A percentile compares a stretch with the other conserved stretches of the same genome.
These are phyloP conservation scores for Pteronotus mesoamericanus DNA, from an alignment of 2,797 vertebrate species.

Conservation along the genomic window DNA sequence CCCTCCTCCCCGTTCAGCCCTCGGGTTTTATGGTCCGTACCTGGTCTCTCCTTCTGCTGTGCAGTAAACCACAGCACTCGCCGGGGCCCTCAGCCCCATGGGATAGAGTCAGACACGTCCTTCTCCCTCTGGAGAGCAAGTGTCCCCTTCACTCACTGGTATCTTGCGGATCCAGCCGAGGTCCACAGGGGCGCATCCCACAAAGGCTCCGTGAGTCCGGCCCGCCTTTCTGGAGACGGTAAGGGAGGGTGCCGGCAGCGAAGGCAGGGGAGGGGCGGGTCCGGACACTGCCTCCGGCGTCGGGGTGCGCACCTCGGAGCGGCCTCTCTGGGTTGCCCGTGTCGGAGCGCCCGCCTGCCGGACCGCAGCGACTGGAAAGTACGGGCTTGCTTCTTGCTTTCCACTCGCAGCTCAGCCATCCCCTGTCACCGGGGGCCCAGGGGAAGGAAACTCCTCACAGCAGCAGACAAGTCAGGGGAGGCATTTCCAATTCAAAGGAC, in stretches of 20 bases:
- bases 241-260: background rate
- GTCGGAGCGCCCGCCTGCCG: no score
- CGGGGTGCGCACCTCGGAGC: no score
- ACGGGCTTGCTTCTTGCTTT: fast-evolving
- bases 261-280: background rate
- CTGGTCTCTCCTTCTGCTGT: background rate
- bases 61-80: background rate
- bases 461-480: background rate
- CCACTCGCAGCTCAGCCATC: no score
- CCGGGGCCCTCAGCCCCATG: background rate
- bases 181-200: no score
- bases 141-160: background rate
- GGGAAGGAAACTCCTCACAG: background rate
- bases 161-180: no score
- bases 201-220: no score
- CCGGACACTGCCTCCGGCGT: no score
- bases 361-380: fast-evolving
- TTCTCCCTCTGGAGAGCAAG: background rate
- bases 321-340: fast-evolving
- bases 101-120: background rate
- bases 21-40: background rate
- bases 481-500: background rate
- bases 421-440: background rate
- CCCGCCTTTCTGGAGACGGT: no score
- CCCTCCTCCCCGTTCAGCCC: background rate